Evolutionary conservation across 2,888 invertebrate species (phyloP).

Genomic region (Trissolcus brochymenae): DNA sequence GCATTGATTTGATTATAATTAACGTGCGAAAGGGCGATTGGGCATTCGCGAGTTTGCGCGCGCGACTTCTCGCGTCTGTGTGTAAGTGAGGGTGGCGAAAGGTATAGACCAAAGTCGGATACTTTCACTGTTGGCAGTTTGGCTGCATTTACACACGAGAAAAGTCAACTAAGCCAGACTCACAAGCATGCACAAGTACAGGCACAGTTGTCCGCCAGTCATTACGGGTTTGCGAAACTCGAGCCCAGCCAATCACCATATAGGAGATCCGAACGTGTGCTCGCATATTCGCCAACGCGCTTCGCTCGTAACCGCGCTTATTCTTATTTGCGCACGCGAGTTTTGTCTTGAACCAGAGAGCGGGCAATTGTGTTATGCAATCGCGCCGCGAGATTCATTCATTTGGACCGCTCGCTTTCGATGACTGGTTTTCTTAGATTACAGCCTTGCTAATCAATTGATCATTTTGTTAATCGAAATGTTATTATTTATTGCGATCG

Average conservation of each 20-base stretch:
- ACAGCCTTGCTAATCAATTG: neutral
- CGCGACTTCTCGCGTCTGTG: slow-evolving; percentile 31
- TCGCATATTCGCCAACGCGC: slow-evolving; percentile 48
- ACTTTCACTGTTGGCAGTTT: slow-evolving; percentile 57
- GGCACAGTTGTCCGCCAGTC: slow-evolving; percentile 50
- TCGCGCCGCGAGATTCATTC: slow-evolving; percentile 12
- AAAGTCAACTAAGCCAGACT: slow-evolving; percentile 56
- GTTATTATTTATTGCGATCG: too few species aligned
- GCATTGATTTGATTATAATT: slow-evolving; percentile 55
- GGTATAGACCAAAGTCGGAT: slow-evolving; percentile 48
- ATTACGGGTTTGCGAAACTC: slow-evolving; percentile 56
- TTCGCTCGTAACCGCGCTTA: slow-evolving; percentile 12
- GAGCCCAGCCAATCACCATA: slow-evolving; percentile 55
- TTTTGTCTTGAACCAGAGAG: slow-evolving; percentile 17
- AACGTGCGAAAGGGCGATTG: slow-evolving; percentile 52
- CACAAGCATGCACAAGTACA: slow-evolving; percentile 37
- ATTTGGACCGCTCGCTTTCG: slow-evolving; percentile 6
- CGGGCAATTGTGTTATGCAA: slow-evolving; percentile 19
- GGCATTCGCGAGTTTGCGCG: slow-evolving; percentile 16
- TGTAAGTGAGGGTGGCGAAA: slow-evolving; percentile 59
- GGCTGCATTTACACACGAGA: slow-evolving; percentile 54
- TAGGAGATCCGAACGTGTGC: slow-evolving; percentile 47
- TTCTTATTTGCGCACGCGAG: slow-evolving; percentile 9
- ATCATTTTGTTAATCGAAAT: too few species aligned
- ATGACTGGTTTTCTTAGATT: neutral